Base-by-base conservation (phyloP, 92 coral and sea anemone genomes). In the Bergia puertoricense region DNA sequence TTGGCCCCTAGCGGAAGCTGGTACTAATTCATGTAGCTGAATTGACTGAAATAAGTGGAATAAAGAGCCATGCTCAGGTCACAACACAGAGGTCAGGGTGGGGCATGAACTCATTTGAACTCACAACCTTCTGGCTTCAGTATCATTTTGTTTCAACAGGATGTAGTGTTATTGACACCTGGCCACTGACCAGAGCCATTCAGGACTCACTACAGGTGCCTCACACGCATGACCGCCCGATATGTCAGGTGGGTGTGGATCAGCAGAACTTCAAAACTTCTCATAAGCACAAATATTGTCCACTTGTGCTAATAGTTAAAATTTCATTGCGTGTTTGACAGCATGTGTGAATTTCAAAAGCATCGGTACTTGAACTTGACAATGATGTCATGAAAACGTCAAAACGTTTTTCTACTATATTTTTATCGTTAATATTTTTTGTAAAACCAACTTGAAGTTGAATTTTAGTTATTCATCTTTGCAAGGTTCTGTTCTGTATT, bases 101-200 rank as follows among this genome's bases (percentile, higher is more conserved):
- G 30, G 30, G 30, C 30, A 30, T 30, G 30, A 30, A 30, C 30
- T 30, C 30, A 30, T 30, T 30, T 30, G 30, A 30, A 30, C 30
- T 30, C 30, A 30, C 30, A 30, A 30, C 30, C 30, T 30, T 30
- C 30, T 30, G 30, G 30, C 30, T 30, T 30, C 30, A 48, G 22
- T 10, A 36, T 42, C 2, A 22, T 65, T 51, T 77, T 72, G 43
- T 56, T 42, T 74, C 67, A 81, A 39, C 57, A 96, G 98, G 99
- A 14, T 97, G 98, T 73, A 94, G 98, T 93, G 95, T 96, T 69
- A 95, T 97, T 59, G 99, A 97, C 91, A 97, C 98, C 15, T 97
- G 99, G 99, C 99, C 99, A 45, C 89, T 97, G 76, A 97, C 99
- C 8, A 94, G 99, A 86, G 99, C 99, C 56, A 97, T 97, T 38